Percentiles rank a stretch among this genome's conserved stretches.
Evolutionary conservation across 1,140 invertebrate genomes (phyloP).

Genomic region (Mamestra configurata): DNA sequence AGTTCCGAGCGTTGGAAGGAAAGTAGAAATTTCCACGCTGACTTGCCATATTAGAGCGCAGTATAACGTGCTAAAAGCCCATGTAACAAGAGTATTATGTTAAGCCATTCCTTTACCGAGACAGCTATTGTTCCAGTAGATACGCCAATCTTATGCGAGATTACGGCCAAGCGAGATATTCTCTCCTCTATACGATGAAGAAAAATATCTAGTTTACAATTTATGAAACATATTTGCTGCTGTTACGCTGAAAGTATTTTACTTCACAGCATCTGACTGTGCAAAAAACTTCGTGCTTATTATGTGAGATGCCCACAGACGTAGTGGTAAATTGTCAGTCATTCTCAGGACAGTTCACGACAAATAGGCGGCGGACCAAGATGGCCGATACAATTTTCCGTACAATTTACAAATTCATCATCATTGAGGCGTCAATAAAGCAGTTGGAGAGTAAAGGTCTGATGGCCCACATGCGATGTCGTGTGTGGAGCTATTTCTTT

Average conservation of each 20-base stretch:
- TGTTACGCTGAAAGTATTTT: not conserved
- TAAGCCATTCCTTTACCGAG: conserved; percentile 60
- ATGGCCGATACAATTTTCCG: conserved; percentile 23
- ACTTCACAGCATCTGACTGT: not conserved
- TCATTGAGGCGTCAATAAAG: conserved; percentile 32
- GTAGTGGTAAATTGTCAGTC: not conserved
- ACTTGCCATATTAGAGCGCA: conserved; percentile 58
- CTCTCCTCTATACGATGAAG: conserved; percentile 57
- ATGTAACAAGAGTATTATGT: conserved; percentile 59
- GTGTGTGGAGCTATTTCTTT: conserved; percentile 44
- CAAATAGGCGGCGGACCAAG: conserved; percentile 12
- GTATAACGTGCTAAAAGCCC: conserved; percentile 58
- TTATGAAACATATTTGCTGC: not conserved
- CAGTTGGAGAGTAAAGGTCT: conserved; percentile 26
- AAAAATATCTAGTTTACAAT: conserved; percentile 18
- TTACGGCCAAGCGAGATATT: conserved; percentile 54
- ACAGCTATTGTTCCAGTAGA: conserved; percentile 60
- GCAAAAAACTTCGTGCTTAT: not conserved
- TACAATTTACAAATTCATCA: conserved; percentile 41
- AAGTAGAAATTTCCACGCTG: conserved; percentile 46
- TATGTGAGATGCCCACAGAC: not conserved
- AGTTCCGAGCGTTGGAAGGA: conserved; percentile 53
- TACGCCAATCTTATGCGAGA: conserved; percentile 55
- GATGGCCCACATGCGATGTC: conserved; percentile 39
- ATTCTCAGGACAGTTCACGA: not conserved